These are phyloP conservation scores for Piprites chloris DNA, from an alignment of 2,113 vertebrate genomes.

Conservation along the genomic window DNA sequence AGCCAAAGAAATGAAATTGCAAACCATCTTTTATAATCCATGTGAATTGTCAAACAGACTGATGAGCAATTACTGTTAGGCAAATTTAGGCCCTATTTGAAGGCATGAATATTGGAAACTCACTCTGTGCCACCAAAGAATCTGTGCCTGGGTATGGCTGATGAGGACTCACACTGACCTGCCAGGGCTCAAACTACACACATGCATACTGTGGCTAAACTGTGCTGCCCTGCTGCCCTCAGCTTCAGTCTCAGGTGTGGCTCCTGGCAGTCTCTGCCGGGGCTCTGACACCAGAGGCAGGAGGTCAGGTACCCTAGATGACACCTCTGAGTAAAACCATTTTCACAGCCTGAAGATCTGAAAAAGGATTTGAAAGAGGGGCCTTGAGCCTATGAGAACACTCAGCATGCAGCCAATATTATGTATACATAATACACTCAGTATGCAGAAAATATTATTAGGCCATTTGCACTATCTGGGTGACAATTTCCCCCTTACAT, in stretches of 20 bases:
- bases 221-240: neutral
- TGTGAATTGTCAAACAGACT: neutral
- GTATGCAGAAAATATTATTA: slow-evolving; percentile 52
- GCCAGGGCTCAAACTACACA: neutral
- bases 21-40: neutral
- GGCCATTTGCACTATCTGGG: slow-evolving; percentile 39
- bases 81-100: neutral
- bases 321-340: neutral
- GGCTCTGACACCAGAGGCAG: neutral
- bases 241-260: neutral
- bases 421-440: neutral
- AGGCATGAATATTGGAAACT: neutral
- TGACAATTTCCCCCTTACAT: slow-evolving; percentile 17
- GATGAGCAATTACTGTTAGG: neutral
- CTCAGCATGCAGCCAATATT: slow-evolving; percentile 30
- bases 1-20: neutral
- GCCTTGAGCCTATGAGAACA: neutral
- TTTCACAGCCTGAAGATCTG: neutral
- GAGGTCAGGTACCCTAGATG: neutral
- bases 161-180: neutral
- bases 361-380: neutral
- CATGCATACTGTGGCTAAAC: neutral
- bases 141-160: neutral
- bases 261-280: neutral
- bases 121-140: neutral